phyloP scores from a whole-genome alignment of 2,797 vertebrate species.

The Ficedula albicollis region DNA sequence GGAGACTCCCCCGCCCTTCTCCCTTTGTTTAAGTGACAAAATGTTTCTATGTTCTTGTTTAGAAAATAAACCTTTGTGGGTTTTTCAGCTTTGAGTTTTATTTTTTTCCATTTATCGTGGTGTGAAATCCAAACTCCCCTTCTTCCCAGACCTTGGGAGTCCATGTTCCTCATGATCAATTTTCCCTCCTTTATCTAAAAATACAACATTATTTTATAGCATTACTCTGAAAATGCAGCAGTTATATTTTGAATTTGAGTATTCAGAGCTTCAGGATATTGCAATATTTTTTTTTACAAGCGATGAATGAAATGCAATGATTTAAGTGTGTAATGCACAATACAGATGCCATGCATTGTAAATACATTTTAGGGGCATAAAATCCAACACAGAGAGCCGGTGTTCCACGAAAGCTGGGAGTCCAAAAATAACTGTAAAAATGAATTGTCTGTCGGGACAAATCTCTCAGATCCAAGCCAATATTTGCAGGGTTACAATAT shows the following conservation, averaged over 20 bases:
- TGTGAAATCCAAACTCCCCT: conserved; percentile 22
- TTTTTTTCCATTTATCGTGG: neutral
- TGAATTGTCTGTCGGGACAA: conserved; percentile 59
- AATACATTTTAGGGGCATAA: conserved; percentile 64
- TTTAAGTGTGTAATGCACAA: conserved; percentile 66
- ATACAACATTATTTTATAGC: conserved; percentile 4
- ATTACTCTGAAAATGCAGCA: neutral
- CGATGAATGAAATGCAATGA: conserved; percentile 53
- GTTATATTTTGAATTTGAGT: conserved; percentile 53
- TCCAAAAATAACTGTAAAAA: conserved; percentile 69
- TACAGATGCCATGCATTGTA: conserved; percentile 63
- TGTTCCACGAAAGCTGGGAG: conserved; percentile 56
- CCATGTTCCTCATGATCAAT: conserved; percentile 35
- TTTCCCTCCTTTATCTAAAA: conserved; percentile 47
- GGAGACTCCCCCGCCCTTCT: conserved; percentile 60
- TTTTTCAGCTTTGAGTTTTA: neutral
- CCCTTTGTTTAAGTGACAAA: conserved; percentile 69
- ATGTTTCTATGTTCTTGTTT: conserved; percentile 64
- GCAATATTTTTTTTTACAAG: conserved; percentile 56
- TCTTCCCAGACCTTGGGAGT: conserved; percentile 40
- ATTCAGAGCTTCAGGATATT: conserved; percentile 57
- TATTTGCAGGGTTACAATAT: conserved; percentile 51
- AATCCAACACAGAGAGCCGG: conserved; percentile 49
- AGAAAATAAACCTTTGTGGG: conserved; percentile 59
- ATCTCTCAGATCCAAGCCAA: conserved; percentile 48